Conservation (phyloP, 2,797 vertebrate genomes). For the Arrhamphus sclerolepis region DNA sequence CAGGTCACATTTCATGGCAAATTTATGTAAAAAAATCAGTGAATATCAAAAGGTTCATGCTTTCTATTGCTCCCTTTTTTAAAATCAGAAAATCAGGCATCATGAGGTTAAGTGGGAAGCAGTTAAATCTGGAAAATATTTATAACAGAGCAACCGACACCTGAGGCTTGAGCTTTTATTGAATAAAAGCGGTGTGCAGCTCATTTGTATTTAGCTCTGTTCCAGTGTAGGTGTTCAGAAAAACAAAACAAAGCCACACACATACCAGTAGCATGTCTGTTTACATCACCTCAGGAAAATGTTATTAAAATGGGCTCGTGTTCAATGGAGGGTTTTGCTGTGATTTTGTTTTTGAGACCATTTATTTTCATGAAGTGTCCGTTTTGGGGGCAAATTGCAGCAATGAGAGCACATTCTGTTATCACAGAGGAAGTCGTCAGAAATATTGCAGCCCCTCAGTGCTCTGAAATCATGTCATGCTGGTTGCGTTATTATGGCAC, state of each 20-base stretch:
- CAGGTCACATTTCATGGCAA: too few relatives aligned
- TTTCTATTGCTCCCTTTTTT: too few relatives aligned
- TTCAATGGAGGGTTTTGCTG: slow-evolving; percentile 38
- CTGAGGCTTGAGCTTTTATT: slow-evolving; percentile 43
- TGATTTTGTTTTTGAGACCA: slow-evolving; percentile 43
- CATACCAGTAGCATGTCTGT: slow-evolving; percentile 48
- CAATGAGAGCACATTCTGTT: slow-evolving; percentile 27
- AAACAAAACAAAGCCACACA: slow-evolving; percentile 35
- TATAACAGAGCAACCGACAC: slow-evolving; percentile 41
- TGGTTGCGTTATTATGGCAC: slow-evolving; percentile 32
- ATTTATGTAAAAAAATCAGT: too few relatives aligned
- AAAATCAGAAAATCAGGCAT: slow-evolving; percentile 22
- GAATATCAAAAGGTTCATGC: too few relatives aligned
- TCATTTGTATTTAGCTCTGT: slow-evolving; percentile 18
- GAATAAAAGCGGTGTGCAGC: slow-evolving; percentile 27
- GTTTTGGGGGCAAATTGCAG: slow-evolving; percentile 59
- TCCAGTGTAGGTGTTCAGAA: slow-evolving; percentile 46
- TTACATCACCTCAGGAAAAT: slow-evolving; percentile 61
- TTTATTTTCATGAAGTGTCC: slow-evolving; percentile 53
- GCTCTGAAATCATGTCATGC: slow-evolving; percentile 42
- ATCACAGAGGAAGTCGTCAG: slow-evolving; percentile 33
- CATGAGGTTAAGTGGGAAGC: slow-evolving; percentile 31
- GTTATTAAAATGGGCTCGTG: slow-evolving; percentile 37
- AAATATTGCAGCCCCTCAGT: slow-evolving; percentile 38
- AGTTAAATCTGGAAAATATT: slow-evolving; percentile 16